Evolutionary conservation across 1,140 invertebrate species (phyloP).

Genomic region (Ephestia elutella): DNA sequence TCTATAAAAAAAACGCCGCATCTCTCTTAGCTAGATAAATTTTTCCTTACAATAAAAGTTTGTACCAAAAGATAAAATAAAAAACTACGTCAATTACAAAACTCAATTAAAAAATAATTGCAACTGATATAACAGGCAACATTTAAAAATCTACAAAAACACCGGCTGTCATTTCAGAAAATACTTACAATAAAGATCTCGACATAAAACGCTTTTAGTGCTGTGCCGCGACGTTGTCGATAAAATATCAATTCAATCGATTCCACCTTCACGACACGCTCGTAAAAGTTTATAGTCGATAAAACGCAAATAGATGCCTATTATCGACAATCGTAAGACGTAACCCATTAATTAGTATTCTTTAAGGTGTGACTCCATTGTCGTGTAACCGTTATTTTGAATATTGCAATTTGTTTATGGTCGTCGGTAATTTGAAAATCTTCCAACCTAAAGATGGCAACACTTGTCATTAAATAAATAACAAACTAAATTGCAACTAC

Average conservation of each 20-base stretch:
- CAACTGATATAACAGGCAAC: neutral
- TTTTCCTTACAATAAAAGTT: too few species aligned
- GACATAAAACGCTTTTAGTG: neutral
- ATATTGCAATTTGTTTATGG: neutral
- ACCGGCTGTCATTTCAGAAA: neutral
- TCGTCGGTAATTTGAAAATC: too few species aligned
- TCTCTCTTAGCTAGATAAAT: too few species aligned
- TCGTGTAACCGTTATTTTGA: neutral
- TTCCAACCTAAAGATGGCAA: too few species aligned
- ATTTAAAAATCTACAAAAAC: constrained; percentile 2
- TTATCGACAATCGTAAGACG: constrained; percentile 42
- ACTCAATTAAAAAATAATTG: constrained; percentile 4
- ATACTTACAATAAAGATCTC: neutral
- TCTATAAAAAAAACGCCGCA: too few species aligned
- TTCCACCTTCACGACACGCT: constrained; percentile 42
- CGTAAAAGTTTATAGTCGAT: constrained; percentile 53
- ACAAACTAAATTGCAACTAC: too few species aligned
- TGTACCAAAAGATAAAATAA: too few species aligned
- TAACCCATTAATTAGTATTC: constrained; percentile 37
- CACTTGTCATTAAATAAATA: too few species aligned
- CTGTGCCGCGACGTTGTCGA: constrained; percentile 29
- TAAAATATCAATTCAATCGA: constrained; percentile 60
- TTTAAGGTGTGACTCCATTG: neutral
- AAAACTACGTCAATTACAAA: neutral
- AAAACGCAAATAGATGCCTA: constrained; percentile 51